A percentile compares a stretch with the other conserved stretches of the same genome.
Conservation (phyloP, 2,888 invertebrate genomes). For the Aporophyla nigra region DNA sequence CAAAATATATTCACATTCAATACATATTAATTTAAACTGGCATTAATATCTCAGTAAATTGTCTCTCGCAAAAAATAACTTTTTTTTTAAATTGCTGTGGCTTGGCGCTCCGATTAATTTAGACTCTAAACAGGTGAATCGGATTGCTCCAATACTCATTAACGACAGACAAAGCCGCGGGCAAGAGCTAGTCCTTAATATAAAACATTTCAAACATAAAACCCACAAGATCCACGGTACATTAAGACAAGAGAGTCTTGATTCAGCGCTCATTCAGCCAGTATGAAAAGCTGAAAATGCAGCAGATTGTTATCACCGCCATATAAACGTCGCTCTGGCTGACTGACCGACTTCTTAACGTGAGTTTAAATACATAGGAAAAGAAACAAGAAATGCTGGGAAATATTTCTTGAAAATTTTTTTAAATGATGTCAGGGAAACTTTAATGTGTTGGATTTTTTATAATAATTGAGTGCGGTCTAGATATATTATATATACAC, state of each 20-base stretch:
- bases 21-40: too few species aligned
- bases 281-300: conserved; percentile 63
- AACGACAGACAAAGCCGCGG: neutral
- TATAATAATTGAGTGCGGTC: neutral
- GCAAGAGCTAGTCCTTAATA: neutral
- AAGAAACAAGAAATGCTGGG: neutral
- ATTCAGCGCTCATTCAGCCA: conserved; percentile 60
- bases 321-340: conserved; percentile 52
- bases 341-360: conserved; percentile 66
- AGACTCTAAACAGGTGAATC: too few species aligned
- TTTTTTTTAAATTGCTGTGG: too few species aligned
- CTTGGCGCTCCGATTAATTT: too few species aligned
- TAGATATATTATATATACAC: neutral
- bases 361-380: conserved; percentile 22
- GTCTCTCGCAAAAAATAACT: too few species aligned
- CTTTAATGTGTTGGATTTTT: neutral
- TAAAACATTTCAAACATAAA: neutral
- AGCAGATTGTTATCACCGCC: conserved; percentile 61
- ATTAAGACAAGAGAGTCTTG: conserved; percentile 45
- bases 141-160: too few species aligned
- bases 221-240: conserved; percentile 1
- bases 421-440: neutral
- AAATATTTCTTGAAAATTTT: neutral
- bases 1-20: too few species aligned
- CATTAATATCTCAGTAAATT: too few species aligned